phyloP scores from a whole-genome alignment of 2,797 vertebrate genomes.

The Rhinella marina region DNA sequence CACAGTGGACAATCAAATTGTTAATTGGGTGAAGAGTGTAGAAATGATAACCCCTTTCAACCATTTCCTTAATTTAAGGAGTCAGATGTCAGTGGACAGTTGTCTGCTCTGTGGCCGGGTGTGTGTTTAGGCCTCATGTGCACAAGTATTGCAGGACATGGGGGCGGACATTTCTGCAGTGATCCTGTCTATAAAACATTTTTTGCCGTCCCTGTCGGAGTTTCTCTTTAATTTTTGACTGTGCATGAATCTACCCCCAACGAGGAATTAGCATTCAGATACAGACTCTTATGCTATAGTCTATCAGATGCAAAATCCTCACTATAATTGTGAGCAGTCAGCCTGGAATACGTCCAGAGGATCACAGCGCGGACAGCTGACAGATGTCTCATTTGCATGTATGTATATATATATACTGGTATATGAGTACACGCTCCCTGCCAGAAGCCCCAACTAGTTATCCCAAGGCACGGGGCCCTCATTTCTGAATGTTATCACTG shows the following conservation, averaged over 20 bases:
- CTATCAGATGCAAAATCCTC: neutral
- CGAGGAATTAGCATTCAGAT: neutral
- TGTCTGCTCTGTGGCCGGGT: no score
- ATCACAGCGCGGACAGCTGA: constrained; percentile 18
- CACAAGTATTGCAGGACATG: no score
- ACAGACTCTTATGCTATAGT: neutral
- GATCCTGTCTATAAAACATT: neutral
- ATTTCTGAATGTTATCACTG: neutral
- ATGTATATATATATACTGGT: neutral
- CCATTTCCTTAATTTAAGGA: no score
- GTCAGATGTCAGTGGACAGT: no score
- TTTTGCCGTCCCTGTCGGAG: neutral
- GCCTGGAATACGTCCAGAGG: constrained; percentile 6
- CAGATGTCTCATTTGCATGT: constrained; percentile 46
- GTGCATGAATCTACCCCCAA: neutral
- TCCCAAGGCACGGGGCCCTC: neutral
- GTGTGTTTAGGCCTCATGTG: no score
- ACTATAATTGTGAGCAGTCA: neutral
- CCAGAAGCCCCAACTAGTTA: neutral
- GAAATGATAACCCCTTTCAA: no score
- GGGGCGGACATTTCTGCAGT: no score
- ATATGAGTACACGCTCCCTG: neutral
- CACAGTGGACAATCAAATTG: no score
- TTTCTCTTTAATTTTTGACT: neutral
- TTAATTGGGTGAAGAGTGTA: no score